phyloP scores from a whole-genome alignment of 2,797 vertebrate genomes.

The Saxicola maurus region DNA sequence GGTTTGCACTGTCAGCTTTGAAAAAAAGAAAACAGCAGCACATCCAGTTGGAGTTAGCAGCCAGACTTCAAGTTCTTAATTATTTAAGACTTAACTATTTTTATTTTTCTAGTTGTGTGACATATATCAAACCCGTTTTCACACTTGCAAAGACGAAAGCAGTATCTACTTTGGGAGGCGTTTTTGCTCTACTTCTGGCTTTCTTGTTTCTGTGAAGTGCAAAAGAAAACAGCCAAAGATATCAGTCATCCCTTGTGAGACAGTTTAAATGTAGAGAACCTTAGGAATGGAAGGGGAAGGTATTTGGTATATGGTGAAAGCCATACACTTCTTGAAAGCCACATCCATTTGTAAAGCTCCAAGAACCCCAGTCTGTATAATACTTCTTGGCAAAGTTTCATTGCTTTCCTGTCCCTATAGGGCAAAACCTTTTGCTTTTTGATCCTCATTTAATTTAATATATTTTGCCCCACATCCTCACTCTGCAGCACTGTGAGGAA shows the following conservation, averaged over 20 bases:
- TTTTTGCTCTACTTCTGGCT: neutral
- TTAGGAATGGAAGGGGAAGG: neutral
- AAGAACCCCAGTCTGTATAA: neutral
- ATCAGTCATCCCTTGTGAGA: neutral
- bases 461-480: neutral
- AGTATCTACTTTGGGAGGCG: neutral
- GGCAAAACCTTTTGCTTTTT: neutral
- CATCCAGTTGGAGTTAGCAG: neutral
- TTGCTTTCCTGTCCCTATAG: neutral
- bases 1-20: too few species aligned
- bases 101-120: neutral
- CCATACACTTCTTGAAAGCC: neutral
- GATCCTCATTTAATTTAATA: neutral
- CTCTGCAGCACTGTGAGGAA: neutral
- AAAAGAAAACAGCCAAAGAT: neutral
- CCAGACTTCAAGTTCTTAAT: neutral
- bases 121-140: neutral
- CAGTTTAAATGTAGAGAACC: neutral
- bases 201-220: neutral
- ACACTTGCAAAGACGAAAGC: neutral
- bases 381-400: neutral
- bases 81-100: neutral
- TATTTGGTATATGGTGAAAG: neutral
- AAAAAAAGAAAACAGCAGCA: rapidly evolving
- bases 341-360: neutral